Evolutionary conservation across 2,888 invertebrate genomes (phyloP), one percentile per base, ranked within the genome.

Genomic region (Galeopsomyia nigrocyanea): DNA sequence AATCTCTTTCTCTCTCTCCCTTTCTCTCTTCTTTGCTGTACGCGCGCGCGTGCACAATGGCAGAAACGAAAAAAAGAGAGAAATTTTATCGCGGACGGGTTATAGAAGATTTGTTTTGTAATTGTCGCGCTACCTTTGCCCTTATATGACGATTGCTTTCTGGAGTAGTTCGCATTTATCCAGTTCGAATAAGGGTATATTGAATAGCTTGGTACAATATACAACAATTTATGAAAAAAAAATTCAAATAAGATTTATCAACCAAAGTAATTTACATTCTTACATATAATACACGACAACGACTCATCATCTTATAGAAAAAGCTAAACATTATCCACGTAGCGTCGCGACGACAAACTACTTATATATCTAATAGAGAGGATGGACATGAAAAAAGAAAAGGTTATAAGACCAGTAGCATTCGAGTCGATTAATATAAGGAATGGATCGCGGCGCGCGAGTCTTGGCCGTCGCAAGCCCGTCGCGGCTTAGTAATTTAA

Each of bases 401-500:
- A 55, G 13, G 9, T 2, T 16, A 31, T 46, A 47, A 17, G 22
- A 46, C 19, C 56, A 53, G 31, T 13, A 47, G 51, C 56, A 31
- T 68, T 60, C 58, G 53, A 81, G 80, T 80, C 83, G 82, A 84
- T 83, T 83, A 84, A 84, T 83, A 82, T 81, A 83, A 81, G 81
- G 82, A 81, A 82, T 81, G 81, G 80, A 83, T 82, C 80, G 81
- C 80, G 2, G 26, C 10, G 26, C 10, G 39, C 39, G 80, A 81
- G 83, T 83, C 79, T 82, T 81, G 79, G 80, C 79, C 78, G 79
- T 81, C 78, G 83, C 84, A 84, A 82, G 82, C 79, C 82, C 81
- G 79, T 80, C 78, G 79, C 80, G 83, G 84, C 84, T 83, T 84
- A 84, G 86, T 85, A 86, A 85, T 85, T 86, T 86, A 86, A 86